Base-by-base conservation (phyloP, 1,140 invertebrate genomes). In the Theocolax elegans region DNA sequence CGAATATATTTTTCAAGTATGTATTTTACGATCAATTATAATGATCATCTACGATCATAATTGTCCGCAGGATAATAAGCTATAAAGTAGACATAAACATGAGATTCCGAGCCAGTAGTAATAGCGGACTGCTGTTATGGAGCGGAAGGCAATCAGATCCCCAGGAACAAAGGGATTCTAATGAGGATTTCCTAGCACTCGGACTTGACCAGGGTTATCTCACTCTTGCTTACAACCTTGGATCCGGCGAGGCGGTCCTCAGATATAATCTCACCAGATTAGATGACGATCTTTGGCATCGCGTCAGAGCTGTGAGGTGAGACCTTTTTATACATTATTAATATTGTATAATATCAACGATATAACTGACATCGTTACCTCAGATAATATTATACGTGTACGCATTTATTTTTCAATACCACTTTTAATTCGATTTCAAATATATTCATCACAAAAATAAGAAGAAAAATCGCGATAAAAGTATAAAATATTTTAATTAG, bases 201-300 rank as follows among this genome's bases (percentile, higher is more conserved):
- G 95, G 94, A 42, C 88, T 98, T 56, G 90, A 93, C 77, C 87
- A 92, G 70, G 95, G 95, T 42, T 90, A 88, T 76, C 86, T 92
- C 4, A 87, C 90, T 76, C 81, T 93, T 84, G 88, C 91, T 85
- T 91, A 92, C 77, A 92, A 93, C 80, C 86, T 93, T 60, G 91
- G 94, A 72, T 90, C 92, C 77, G 91, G 93, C 67, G 93, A 95
- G 76, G 90, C 92, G 3, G 87, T 90, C 40, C 91, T 97, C 15
- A 88, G 91, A 67, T 95, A 95, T 74, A 97, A 97, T 86, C 88
- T 89, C 71, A 93, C 94, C n/a, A 91, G 90, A 82, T 90, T 97
- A 31, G 93, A 96, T 83, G 95, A 98, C 84, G 95, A 95, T 60
- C 87, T 95, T 42, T 98, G 96, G 96, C 96, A 98, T 84, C 88